Evolutionary conservation across 2,888 invertebrate species (phyloP).

Genomic region (Drosophila setosimentum): DNA sequence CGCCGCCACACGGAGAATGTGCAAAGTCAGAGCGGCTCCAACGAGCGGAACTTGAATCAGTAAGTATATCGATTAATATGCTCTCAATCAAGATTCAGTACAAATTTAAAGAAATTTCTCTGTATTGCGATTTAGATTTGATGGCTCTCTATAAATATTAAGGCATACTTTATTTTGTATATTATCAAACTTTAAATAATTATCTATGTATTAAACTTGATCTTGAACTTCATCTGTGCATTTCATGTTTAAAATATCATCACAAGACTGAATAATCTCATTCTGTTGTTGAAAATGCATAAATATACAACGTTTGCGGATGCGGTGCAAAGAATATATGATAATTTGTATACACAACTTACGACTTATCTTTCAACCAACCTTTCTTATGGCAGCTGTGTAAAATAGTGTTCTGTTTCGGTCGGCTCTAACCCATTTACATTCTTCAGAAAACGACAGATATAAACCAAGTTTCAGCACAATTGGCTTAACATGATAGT

Average conservation of each 20-base stretch:
- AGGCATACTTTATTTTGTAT: background rate
- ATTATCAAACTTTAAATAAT: background rate
- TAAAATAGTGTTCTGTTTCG: no score
- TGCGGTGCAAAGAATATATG: background rate
- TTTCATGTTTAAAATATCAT: background rate
- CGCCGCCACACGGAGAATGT: conserved; percentile 89
- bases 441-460: background rate
- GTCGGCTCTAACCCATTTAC: no score
- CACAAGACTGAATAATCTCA: background rate
- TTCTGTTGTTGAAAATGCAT: background rate
- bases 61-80: conserved; percentile 85
- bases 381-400: no score
- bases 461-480: background rate
- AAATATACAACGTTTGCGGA: background rate
- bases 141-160: background rate
- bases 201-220: background rate
- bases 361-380: no score
- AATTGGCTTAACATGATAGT: no score
- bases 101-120: background rate
- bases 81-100: background rate
- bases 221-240: background rate
- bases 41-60: conserved; percentile 90
- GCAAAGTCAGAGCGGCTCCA: conserved; percentile 87
- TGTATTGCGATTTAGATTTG: background rate
- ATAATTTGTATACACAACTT: no score